Percentiles rank a stretch among this genome's conserved stretches.
phyloP scores from a whole-genome alignment of 2,888 invertebrate genomes.

The Papilio gigon region DNA sequence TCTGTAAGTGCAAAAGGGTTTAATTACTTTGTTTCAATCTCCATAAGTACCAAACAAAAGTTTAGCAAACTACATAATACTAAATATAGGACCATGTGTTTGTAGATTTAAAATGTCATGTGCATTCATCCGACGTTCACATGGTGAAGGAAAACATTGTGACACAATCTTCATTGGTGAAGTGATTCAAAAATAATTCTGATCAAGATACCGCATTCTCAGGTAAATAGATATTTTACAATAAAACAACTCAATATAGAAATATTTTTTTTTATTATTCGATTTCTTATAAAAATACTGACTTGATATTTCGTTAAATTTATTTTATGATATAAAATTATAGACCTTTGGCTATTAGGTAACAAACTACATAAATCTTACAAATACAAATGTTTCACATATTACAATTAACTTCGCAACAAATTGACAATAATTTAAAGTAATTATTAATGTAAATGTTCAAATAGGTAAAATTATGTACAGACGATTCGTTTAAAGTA shows the following conservation, averaged over 20 bases:
- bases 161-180: too few species aligned
- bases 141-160: too few species aligned
- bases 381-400: background rate
- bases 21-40: too few species aligned
- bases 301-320: conserved; percentile 60
- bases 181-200: too few species aligned
- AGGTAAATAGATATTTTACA: background rate
- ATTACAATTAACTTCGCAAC: background rate
- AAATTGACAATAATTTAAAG: background rate
- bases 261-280: conserved; percentile 46
- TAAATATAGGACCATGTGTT: too few species aligned
- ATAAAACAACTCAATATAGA: background rate
- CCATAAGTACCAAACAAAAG: too few species aligned
- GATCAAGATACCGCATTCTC: too few species aligned
- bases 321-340: conserved; percentile 49
- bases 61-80: too few species aligned
- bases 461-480: background rate
- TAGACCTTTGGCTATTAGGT: conserved; percentile 79
- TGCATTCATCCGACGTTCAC: too few species aligned
- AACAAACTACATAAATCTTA: conserved; percentile 59
- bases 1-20: too few species aligned
- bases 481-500: background rate
- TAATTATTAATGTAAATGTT: background rate
- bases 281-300: conserved; percentile 62
- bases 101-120: too few species aligned